Evolutionary conservation across 2,888 invertebrate genomes (phyloP).

Genomic region (Nasonovia ribisnigri): DNA sequence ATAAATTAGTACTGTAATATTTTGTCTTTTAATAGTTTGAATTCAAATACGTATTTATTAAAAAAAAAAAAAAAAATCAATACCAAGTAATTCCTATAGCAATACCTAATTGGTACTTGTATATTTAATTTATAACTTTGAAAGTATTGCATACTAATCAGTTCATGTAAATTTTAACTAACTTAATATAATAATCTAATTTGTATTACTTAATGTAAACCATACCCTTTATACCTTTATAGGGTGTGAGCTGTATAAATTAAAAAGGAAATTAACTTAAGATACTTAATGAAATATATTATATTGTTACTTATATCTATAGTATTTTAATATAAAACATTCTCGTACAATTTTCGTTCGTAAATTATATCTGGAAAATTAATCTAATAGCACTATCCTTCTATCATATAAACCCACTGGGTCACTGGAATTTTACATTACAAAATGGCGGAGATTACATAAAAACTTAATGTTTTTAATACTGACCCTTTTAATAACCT

Average conservation of each 20-base stretch:
- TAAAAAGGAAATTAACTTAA: neutral
- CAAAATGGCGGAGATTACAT: neutral
- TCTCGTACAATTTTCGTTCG: neutral
- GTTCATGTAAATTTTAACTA: constrained; percentile 13
- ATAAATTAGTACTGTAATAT: neutral
- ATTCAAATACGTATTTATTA: too few relatives aligned
- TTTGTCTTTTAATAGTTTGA: too few relatives aligned
- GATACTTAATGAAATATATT: neutral
- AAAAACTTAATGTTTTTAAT: constrained; percentile 45
- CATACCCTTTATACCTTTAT: neutral
- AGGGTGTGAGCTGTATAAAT: neutral
- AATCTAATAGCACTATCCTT: constrained; percentile 25
- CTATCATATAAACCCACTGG: neutral
- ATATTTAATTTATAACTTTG: neutral
- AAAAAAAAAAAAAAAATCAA: neutral
- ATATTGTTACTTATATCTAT: neutral
- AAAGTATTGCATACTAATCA: neutral
- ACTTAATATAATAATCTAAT: neutral
- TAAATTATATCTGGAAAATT: neutral
- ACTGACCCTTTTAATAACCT: constrained; percentile 43
- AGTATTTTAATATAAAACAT: neutral
- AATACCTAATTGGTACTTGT: neutral
- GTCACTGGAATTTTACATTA: constrained; percentile 9
- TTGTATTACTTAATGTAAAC: neutral
- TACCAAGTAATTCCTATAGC: neutral